These are phyloP conservation scores for Neofelis nebulosa DNA, from an alignment of 2,113 vertebrate species.

Conservation along the genomic window DNA sequence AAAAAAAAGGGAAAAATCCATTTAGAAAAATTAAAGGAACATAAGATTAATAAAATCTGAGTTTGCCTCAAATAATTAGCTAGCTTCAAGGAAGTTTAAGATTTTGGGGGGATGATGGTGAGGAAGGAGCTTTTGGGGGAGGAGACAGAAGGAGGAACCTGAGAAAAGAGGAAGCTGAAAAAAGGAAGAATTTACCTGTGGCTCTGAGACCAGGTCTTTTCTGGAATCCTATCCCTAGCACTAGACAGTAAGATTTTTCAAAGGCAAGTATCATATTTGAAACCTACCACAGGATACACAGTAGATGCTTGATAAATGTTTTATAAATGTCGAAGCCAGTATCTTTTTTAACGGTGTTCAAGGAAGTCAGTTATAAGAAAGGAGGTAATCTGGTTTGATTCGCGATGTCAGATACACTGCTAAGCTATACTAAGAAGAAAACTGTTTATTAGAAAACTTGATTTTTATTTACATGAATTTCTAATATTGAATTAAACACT, in stretches of 20 bases:
- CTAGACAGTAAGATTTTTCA: not conserved
- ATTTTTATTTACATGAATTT: constrained; percentile 31
- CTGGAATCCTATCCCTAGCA: not conserved
- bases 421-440: not conserved
- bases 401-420: not conserved
- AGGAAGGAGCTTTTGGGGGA: not conserved
- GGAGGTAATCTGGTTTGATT: not conserved
- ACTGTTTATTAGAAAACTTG: not conserved
- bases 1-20: not conserved
- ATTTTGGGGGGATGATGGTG: not conserved
- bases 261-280: not conserved
- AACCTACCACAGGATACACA: not conserved
- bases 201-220: not conserved
- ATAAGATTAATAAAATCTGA: not conserved
- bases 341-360: not conserved
- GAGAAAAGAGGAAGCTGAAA: not conserved
- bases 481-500: constrained; percentile 27
- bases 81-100: not conserved
- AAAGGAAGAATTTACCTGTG: not conserved
- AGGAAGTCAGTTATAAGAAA: not conserved
- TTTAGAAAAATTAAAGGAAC: not conserved
- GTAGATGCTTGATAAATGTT: not conserved
- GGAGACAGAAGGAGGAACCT: not conserved
- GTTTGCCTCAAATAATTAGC: not conserved
- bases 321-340: not conserved